Conservation (phyloP, 2,888 invertebrate species). For the Pseudococcus jackbeardsleyi region DNA sequence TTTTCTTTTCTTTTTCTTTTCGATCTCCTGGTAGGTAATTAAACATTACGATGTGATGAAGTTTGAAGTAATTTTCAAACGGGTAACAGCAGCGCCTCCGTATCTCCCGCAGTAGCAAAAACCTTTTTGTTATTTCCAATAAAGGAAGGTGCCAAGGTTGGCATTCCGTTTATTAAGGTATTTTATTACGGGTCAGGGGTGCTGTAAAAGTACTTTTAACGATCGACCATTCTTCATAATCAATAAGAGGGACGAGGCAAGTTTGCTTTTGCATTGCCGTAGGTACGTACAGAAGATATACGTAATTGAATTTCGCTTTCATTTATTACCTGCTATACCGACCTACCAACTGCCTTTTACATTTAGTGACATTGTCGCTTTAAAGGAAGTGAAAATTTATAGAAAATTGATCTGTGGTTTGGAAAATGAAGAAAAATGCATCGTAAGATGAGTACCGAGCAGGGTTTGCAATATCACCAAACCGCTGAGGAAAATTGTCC, state of each 20-base stretch:
- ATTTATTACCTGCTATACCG: not conserved
- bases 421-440: no score
- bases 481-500: no score
- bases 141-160: not conserved
- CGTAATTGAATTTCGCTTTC: conserved; percentile 6
- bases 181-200: conserved; percentile 11
- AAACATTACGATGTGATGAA: conserved; percentile 8
- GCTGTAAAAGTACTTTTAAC: conserved; percentile 3
- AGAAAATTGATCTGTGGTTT: not conserved
- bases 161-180: not conserved
- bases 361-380: not conserved
- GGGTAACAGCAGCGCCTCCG: not conserved
- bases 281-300: not conserved
- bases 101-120: not conserved
- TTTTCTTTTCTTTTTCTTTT: not conserved
- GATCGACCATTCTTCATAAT: not conserved
- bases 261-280: not conserved
- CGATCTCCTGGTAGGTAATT: not conserved
- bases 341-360: not conserved
- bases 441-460: no score
- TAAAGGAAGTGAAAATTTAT: not conserved
- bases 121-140: conserved; percentile 3
- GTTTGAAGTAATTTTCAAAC: not conserved
- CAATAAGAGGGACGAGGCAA: not conserved
- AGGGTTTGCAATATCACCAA: no score